Conservation (phyloP, 2,888 invertebrate species). For the Hirtodrosophila cameraria region DNA sequence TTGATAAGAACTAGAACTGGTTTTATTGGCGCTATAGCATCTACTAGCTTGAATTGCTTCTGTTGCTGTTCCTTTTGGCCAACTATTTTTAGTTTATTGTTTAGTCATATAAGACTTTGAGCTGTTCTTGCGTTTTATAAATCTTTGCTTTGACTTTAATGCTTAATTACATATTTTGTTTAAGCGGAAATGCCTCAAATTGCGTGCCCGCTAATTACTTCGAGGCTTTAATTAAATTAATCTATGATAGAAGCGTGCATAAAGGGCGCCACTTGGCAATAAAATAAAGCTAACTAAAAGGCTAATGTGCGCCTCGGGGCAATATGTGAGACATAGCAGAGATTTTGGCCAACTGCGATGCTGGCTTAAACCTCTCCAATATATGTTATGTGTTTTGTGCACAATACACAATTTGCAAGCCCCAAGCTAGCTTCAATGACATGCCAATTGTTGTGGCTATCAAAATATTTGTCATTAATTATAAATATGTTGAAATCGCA, state of each 20-base stretch:
- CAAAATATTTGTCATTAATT: constrained; percentile 77
- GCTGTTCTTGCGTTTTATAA: constrained; percentile 15
- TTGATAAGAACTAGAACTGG: constrained; percentile 77
- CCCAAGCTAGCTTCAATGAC: constrained; percentile 58
- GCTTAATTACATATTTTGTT: constrained; percentile 65
- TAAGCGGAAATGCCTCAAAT: constrained; percentile 63
- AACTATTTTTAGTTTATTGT: constrained; percentile 49
- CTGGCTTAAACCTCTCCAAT: constrained; percentile 8
- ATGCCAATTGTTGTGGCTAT: constrained; percentile 75
- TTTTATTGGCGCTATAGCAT: constrained; percentile 33
- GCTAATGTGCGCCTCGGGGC: constrained; percentile 51
- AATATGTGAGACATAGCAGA: constrained; percentile 10
- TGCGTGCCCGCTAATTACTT: constrained; percentile 56
- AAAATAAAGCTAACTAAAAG: constrained; percentile 41
- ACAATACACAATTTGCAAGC: not conserved
- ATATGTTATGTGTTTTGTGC: not conserved
- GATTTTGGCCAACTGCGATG: constrained; percentile 19
- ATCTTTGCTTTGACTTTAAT: constrained; percentile 49
- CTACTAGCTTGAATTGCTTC: constrained; percentile 9
- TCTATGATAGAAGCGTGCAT: constrained; percentile 37
- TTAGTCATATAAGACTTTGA: constrained; percentile 1
- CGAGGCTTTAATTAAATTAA: constrained; percentile 52
- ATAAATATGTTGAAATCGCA: constrained; percentile 75
- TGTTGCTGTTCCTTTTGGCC: constrained; percentile 25
- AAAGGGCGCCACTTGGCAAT: constrained; percentile 55